phyloP scores from a whole-genome alignment of 1,140 invertebrate genomes.

The Lanistes nyassanus region DNA sequence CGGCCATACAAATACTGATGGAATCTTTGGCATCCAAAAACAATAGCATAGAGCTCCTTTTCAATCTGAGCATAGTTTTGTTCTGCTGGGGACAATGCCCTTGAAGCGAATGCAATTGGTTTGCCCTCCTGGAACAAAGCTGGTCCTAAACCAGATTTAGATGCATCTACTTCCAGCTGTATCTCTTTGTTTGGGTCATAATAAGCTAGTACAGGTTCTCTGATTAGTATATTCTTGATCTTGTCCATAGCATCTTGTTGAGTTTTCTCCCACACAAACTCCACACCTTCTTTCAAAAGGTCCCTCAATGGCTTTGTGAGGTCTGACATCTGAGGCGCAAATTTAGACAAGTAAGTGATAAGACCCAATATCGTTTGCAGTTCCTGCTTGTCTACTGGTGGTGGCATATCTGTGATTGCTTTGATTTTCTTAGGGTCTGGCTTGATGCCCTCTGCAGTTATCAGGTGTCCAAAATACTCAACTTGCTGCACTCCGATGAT shows the following conservation, averaged over 20 bases:
- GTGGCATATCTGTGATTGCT: constrained; percentile 54
- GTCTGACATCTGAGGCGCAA: background rate
- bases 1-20: constrained; percentile 68
- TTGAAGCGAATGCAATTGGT: constrained; percentile 43
- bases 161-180: constrained; percentile 43
- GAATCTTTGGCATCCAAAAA: constrained; percentile 69
- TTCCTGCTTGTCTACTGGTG: constrained; percentile 21
- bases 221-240: background rate
- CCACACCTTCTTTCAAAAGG: background rate
- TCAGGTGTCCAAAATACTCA: constrained; percentile 44
- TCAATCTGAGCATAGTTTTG: constrained; percentile 63
- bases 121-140: constrained; percentile 33
- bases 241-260: background rate
- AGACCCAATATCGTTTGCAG: background rate
- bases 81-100: constrained; percentile 27
- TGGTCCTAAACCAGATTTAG: constrained; percentile 38
- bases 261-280: background rate
- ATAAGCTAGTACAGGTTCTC: background rate
- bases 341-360: too few species aligned
- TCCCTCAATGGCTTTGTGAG: background rate
- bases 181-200: too few species aligned
- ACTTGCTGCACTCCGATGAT: constrained; percentile 26
- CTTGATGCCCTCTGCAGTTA: constrained; percentile 56
- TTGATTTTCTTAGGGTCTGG: constrained; percentile 65
- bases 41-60: constrained; percentile 69